Base-by-base conservation (phyloP, 1,140 invertebrate species). In the Drosophila pallidifrons region DNA sequence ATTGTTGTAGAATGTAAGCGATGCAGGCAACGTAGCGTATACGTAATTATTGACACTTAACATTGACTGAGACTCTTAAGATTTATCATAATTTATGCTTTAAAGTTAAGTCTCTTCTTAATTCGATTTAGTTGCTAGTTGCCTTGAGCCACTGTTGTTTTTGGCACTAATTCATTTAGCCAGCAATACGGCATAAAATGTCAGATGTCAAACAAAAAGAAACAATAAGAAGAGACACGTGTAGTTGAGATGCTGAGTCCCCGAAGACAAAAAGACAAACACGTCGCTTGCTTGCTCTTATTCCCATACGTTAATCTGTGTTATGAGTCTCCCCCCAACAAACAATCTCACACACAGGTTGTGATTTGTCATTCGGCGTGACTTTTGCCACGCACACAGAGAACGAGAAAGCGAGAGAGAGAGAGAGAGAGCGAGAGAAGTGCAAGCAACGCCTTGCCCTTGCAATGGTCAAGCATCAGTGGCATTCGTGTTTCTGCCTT, bases 351-450 rank as follows among this genome's bases (percentile, higher is more conserved):
- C 28, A 67, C 25, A 47, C 51, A 59, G 3, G 28, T 51, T 70
- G 47, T 60, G 72, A 70, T 70, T 78, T 78, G 76, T 78, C 65
- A 75, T 78, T 65, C 76, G 45, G 65, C 47, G 76, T 66, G 76
- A 78, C 66, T 78, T 75, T 78, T 78, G 76, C 65, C 72, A 78
- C 76, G 65, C 8, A 47, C 1, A 46, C 7, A 43, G 7, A 70
- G 28, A 61, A 25, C 3, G 20, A 25, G 3, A 25, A 4, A 4
- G 20, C 0, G 20, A 25, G 0, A 25, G 20, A 25, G 20, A 25
- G 3, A 3, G 20, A 20, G 20, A 2, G 20, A 20, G 3, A 20
- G 20, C 0, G 20, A 20, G 20, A 25, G 20, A 25, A 59, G 49
- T 64, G 49, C 52, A 69, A 52, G 49, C 45, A 69, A 52, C 35